Evolutionary conservation across 35 echinoderm and acorn worm genomes (phyloP).

Genomic region (Strongylocentrotus purpuratus): DNA sequence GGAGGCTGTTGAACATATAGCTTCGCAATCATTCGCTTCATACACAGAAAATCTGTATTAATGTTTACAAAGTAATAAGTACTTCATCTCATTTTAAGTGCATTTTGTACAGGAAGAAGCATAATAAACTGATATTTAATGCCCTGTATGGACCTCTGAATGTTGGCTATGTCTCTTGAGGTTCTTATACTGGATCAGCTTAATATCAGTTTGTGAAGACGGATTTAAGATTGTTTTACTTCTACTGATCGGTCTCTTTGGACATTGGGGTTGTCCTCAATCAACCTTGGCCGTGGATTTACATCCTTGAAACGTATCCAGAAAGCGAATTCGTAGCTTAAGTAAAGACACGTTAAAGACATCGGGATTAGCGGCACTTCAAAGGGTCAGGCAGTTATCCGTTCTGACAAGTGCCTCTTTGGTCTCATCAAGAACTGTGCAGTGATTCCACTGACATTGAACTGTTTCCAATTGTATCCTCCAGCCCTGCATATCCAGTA

Average conservation of each 20-base stretch:
- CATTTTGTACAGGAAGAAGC: no score
- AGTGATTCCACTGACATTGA: neutral
- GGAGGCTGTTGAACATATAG: no score
- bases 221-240: no score
- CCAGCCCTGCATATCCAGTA: neutral
- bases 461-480: neutral
- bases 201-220: no score
- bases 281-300: neutral
- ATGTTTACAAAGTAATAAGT: neutral
- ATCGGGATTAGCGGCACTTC: neutral
- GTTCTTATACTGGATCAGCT: no score
- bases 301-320: neutral
- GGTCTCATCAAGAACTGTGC: neutral
- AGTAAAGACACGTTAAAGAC: neutral
- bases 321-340: neutral
- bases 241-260: no score
- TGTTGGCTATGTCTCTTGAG: no score
- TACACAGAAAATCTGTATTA: no score
- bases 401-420: neutral
- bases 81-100: neutral
- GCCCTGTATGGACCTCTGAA: no score
- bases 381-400: neutral
- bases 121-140: no score
- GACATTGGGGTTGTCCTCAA: neutral
- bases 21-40: no score